Evolutionary conservation across 2,888 invertebrate species (phyloP).

Genomic region (Drosophila birchii): DNA sequence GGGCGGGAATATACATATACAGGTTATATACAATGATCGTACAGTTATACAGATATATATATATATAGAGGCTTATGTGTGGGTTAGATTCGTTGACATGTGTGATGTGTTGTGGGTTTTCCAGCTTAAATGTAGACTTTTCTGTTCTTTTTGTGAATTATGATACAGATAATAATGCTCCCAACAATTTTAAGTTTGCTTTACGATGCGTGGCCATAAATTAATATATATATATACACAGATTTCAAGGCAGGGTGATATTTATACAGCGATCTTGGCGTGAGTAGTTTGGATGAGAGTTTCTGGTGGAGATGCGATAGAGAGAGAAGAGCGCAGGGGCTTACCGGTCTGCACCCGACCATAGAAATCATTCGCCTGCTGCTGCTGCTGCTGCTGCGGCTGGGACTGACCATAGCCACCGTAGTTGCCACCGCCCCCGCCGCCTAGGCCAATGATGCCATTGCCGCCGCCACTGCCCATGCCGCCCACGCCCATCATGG

Average conservation of each 20-base stretch:
- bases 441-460: slow-evolving; percentile 81
- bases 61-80: slow-evolving; percentile 50
- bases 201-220: slow-evolving; percentile 42
- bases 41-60: slow-evolving; percentile 49
- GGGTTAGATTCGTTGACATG: slow-evolving; percentile 52
- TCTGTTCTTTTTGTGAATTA: slow-evolving; percentile 30
- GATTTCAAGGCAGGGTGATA: slow-evolving; percentile 25
- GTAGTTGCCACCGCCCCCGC: slow-evolving; percentile 72
- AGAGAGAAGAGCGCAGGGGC: slow-evolving; percentile 73
- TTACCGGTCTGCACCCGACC: slow-evolving; percentile 85
- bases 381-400: slow-evolving; percentile 56
- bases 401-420: slow-evolving; percentile 78
- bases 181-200: slow-evolving; percentile 31
- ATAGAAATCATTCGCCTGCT: slow-evolving; percentile 84
- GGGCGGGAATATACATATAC: slow-evolving; percentile 1
- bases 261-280: slow-evolving; percentile 39
- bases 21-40: slow-evolving; percentile 58
- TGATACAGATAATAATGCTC: slow-evolving; percentile 52
- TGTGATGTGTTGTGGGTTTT: slow-evolving; percentile 17
- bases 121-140: slow-evolving; percentile 19
- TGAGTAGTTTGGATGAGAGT: slow-evolving; percentile 34
- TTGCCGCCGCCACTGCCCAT: slow-evolving; percentile 66
- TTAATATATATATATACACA: slow-evolving; percentile 31
- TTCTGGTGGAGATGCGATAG: slow-evolving; percentile 28
- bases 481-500: slow-evolving; percentile 69